These are phyloP conservation scores for Poeciliopsis retropinna DNA, from an alignment of 2,113 vertebrate genomes.

Conservation along the genomic window DNA sequence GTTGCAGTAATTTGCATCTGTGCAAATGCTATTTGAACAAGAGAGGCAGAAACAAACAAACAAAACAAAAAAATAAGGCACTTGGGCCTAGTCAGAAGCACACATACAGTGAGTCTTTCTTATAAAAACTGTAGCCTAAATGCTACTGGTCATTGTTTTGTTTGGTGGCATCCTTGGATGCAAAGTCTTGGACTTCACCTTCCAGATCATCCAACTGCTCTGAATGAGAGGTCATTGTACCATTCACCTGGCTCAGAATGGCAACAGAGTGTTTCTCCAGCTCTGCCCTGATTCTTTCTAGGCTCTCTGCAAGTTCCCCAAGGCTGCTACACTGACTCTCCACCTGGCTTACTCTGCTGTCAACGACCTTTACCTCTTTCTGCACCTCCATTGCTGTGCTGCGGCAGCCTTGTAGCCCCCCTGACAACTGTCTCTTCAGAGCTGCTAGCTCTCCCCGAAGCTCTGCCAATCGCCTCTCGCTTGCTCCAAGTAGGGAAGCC, in stretches of 20 bases:
- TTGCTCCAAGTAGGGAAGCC: conserved; percentile 85
- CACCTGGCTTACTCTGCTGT: conserved; percentile 85
- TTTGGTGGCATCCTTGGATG: conserved; percentile 75
- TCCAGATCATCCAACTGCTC: conserved; percentile 87
- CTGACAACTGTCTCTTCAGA: conserved; percentile 84
- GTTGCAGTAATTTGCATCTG: conserved; percentile 50
- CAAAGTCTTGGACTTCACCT: conserved; percentile 86
- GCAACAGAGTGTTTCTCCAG: conserved; percentile 84
- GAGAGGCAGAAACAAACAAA: conserved; percentile 25
- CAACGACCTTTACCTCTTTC: conserved; percentile 84
- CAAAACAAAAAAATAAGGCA: conserved; percentile 11
- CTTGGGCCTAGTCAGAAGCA: conserved; percentile 42
- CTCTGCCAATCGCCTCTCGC: conserved; percentile 87
- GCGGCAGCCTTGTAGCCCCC: conserved; percentile 88
- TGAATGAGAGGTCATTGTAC: conserved; percentile 85
- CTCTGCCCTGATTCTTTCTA: conserved; percentile 83
- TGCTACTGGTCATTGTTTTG: conserved; percentile 76
- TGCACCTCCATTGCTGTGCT: conserved; percentile 83
- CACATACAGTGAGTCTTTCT: conserved; percentile 37
- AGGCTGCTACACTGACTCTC: conserved; percentile 85
- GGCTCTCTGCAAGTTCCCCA: conserved; percentile 79
- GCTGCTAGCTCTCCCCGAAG: conserved; percentile 88
- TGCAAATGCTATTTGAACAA: conserved; percentile 25
- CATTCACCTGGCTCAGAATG: conserved; percentile 88
- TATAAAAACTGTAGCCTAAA: conserved; percentile 43